Evolutionary conservation across 2,888 invertebrate genomes (phyloP).

Genomic region (Aelia acuminata): DNA sequence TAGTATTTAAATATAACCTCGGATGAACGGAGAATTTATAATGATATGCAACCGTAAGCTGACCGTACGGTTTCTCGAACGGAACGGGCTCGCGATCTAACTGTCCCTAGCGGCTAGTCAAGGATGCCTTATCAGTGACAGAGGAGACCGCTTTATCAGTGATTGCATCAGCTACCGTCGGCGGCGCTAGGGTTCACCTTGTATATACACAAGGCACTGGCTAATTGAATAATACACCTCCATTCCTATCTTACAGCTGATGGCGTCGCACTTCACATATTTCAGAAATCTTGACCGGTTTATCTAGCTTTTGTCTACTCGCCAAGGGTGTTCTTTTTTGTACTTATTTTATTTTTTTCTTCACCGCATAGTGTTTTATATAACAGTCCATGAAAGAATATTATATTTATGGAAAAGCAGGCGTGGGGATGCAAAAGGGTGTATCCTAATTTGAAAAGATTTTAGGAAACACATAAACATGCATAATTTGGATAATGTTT

Average conservation of each 20-base stretch:
- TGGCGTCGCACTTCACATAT: background rate
- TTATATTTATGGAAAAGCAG: too few species aligned
- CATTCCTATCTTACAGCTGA: background rate
- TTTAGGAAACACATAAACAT: too few species aligned
- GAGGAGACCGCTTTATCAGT: background rate
- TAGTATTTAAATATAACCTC: background rate
- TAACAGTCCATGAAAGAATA: background rate
- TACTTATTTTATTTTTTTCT: background rate
- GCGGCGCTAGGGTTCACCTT: background rate
- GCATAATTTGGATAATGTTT: too few species aligned
- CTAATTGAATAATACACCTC: background rate
- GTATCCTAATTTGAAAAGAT: too few species aligned
- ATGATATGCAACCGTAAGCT: background rate
- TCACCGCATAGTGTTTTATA: background rate
- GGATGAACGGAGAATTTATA: background rate
- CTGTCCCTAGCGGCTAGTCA: background rate
- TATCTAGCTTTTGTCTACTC: background rate
- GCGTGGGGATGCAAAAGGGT: too few species aligned
- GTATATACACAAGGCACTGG: background rate
- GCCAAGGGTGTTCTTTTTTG: background rate
- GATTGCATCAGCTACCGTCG: background rate
- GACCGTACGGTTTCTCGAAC: background rate
- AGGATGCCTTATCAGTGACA: background rate
- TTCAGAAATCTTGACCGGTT: slow-evolving; percentile 16
- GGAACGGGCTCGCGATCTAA: background rate